phyloP scores from a whole-genome alignment of 1,140 invertebrate species.

The Eupristina koningsbergeri region DNA sequence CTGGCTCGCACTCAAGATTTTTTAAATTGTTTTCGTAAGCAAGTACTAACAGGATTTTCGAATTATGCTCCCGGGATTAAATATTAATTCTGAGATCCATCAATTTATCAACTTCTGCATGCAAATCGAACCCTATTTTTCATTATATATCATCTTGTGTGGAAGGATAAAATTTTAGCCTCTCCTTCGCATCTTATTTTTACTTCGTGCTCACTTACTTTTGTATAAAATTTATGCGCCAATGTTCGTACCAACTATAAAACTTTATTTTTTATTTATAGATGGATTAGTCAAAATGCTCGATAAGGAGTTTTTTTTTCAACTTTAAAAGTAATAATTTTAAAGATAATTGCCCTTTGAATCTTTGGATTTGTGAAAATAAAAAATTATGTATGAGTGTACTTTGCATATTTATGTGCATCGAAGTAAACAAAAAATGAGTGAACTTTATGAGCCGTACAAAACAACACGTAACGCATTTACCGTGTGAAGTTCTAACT shows the following conservation, averaged over 20 bases:
- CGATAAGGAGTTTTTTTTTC: not conserved
- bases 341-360: not conserved
- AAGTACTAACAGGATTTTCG: conserved; percentile 1
- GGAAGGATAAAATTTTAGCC: not conserved
- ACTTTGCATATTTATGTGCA: not conserved
- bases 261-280: not conserved
- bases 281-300: not conserved
- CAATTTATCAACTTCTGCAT: conserved; percentile 9
- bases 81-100: conserved; percentile 8
- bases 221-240: not conserved
- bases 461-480: not conserved
- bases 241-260: not conserved
- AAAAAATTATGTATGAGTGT: not conserved
- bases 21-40: conserved; percentile 3
- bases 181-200: not conserved
- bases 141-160: conserved; percentile 10
- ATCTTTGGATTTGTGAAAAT: too few species aligned
- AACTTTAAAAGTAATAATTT: not conserved
- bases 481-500: not conserved
- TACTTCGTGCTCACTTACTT: not conserved
- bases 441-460: not conserved
- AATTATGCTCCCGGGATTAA: not conserved
- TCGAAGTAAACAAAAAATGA: not conserved
- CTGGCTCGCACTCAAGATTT: not conserved
- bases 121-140: not conserved